Conservation (phyloP, 2,797 vertebrate species). For the Falco biarmicus region DNA sequence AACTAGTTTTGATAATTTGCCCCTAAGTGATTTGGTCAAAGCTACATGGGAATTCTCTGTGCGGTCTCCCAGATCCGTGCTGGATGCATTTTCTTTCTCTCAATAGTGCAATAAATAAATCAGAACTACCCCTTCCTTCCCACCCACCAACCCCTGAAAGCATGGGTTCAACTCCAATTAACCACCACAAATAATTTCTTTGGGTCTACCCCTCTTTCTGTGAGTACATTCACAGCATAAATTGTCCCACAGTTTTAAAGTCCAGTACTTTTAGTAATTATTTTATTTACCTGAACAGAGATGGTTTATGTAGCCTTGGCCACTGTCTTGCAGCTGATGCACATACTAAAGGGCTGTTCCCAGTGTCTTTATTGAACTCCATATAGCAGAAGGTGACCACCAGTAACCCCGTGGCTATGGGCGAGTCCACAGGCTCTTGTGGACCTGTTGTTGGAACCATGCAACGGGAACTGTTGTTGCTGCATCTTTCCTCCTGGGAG, state of each 20-base stretch:
- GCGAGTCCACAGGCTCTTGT: neutral
- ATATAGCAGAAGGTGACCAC: neutral
- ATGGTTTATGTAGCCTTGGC: neutral
- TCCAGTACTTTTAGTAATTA: neutral
- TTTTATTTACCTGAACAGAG: neutral
- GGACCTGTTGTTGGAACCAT: neutral
- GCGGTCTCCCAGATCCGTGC: neutral
- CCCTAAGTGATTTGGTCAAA: neutral
- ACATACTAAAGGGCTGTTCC: neutral
- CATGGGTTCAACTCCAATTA: neutral
- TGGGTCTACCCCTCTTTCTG: neutral
- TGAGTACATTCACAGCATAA: neutral
- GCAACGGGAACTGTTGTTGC: neutral
- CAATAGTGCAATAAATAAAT: neutral
- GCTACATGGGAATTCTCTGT: neutral
- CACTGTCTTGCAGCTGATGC: neutral
- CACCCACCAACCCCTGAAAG: neutral
- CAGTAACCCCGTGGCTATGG: neutral
- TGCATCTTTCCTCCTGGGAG: neutral
- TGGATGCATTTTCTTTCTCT: neutral
- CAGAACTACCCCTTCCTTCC: neutral
- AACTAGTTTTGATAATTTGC: neutral
- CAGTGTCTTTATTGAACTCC: neutral
- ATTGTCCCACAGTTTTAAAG: neutral
- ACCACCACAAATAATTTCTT: neutral